Percentiles rank a stretch among this genome's conserved stretches.
Conservation (phyloP, 2,888 invertebrate genomes). For the Ethmia dodecea region DNA sequence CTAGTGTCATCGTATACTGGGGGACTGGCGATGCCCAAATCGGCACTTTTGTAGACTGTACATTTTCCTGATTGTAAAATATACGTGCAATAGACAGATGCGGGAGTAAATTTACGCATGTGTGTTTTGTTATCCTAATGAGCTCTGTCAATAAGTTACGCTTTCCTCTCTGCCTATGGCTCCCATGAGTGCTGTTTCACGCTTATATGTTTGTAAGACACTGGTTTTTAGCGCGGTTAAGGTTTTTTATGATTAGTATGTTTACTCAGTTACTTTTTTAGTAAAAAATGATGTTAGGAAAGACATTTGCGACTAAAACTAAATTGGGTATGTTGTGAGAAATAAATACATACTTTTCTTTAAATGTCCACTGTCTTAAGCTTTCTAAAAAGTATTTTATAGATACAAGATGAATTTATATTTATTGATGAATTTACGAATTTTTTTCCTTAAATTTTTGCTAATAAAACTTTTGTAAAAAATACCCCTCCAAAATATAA, state of each 20-base stretch:
- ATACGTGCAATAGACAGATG: constrained; percentile 55
- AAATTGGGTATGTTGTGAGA: no score
- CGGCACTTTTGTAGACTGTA: constrained; percentile 39
- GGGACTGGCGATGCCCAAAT: constrained; percentile 39
- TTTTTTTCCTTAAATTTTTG: no score
- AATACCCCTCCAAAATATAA: no score
- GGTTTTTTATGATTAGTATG: constrained; percentile 19
- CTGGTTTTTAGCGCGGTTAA: constrained; percentile 29
- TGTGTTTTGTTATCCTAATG: constrained; percentile 72
- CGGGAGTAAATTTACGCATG: constrained; percentile 51
- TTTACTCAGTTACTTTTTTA: constrained; percentile 13
- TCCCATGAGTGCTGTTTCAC: constrained; percentile 49
- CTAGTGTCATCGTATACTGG: constrained; percentile 36
- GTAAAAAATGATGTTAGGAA: not conserved
- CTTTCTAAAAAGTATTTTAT: no score
- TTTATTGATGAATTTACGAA: no score
- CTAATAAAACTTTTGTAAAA: no score
- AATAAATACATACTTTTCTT: no score
- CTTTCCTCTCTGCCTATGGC: constrained; percentile 42
- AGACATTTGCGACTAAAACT: no score
- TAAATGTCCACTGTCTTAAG: no score
- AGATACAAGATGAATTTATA: no score
- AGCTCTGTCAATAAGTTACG: constrained; percentile 68
- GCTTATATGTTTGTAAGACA: constrained; percentile 48
- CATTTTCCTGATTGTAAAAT: constrained; percentile 46